phyloP scores from a whole-genome alignment of 2,888 invertebrate genomes.

The Molorchus minor region DNA sequence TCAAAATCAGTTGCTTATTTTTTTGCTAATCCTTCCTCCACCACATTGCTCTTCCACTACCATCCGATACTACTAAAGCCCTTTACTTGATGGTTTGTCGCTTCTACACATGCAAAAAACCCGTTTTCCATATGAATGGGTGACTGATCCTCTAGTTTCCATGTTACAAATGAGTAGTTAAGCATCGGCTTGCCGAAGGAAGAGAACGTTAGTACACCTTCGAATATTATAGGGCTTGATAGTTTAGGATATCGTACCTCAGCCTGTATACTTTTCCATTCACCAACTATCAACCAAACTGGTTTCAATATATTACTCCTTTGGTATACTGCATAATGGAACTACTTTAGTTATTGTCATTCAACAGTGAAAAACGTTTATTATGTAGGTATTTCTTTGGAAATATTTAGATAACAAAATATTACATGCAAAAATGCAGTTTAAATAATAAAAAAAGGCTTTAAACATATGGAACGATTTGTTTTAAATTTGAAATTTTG shows the following conservation, averaged over 20 bases:
- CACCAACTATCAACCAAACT: slow-evolving; percentile 28
- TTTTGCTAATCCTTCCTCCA: slow-evolving; percentile 67
- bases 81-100: slow-evolving; percentile 65
- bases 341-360: too few species aligned
- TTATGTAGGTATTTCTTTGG: too few species aligned
- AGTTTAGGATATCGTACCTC: slow-evolving; percentile 69
- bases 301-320: slow-evolving; percentile 29
- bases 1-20: slow-evolving; percentile 58
- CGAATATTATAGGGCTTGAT: slow-evolving; percentile 65
- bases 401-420: too few species aligned
- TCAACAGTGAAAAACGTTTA: too few species aligned
- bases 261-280: slow-evolving; percentile 52
- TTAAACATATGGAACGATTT: too few species aligned
- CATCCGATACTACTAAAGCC: slow-evolving; percentile 69
- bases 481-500: too few species aligned
- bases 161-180: slow-evolving; percentile 66
- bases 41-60: slow-evolving; percentile 69
- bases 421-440: too few species aligned
- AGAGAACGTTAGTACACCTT: slow-evolving; percentile 67
- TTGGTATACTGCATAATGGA: too few species aligned
- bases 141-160: slow-evolving; percentile 64
- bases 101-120: slow-evolving; percentile 65
- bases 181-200: slow-evolving; percentile 72
- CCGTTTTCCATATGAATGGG: slow-evolving; percentile 73
- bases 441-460: too few species aligned